These are phyloP conservation scores for Ctenopoma kingsleyae DNA, from an alignment of 2,797 vertebrate species.

Conservation along the genomic window DNA sequence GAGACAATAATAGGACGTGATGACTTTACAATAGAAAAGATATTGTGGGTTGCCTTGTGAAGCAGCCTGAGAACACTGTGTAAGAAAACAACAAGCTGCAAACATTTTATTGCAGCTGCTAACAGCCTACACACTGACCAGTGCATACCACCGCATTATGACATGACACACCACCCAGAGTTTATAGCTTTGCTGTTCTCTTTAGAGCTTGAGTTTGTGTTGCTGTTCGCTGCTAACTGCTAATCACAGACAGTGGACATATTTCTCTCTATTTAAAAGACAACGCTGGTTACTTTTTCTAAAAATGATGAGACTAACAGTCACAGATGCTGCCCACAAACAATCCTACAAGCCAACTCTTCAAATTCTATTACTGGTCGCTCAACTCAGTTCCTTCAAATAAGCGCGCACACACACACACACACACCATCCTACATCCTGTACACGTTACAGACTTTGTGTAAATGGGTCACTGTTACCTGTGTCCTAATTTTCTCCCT, in stretches of 20 bases:
- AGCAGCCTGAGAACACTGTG: not conserved
- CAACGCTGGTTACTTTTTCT: not conserved
- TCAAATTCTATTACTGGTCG: constrained; percentile 51
- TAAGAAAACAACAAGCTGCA: not conserved
- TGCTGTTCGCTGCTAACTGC: not conserved
- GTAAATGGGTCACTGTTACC: constrained; percentile 54
- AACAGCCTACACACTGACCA: not conserved
- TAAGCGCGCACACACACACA: not conserved
- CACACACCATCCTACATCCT: not conserved
- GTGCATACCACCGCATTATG: not conserved
- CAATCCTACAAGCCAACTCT: constrained; percentile 29
- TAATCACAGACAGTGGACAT: not conserved
- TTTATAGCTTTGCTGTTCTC: not conserved
- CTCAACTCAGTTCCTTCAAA: not conserved
- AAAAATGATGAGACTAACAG: not conserved
- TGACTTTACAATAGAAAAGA: too few relatives aligned
- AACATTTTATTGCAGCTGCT: too few relatives aligned
- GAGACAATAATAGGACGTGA: too few relatives aligned
- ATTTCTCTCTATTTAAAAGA: too few relatives aligned
- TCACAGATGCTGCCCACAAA: constrained; percentile 13
- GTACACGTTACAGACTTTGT: constrained; percentile 1
- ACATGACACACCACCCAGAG: not conserved
- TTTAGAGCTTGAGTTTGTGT: not conserved
- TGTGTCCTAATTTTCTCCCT: constrained; percentile 28
- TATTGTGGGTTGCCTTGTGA: not conserved